Evolutionary conservation across 2,888 invertebrate species (phyloP), one percentile per base, ranked within the genome.

Genomic region (Rhogogaster chlorosoma): DNA sequence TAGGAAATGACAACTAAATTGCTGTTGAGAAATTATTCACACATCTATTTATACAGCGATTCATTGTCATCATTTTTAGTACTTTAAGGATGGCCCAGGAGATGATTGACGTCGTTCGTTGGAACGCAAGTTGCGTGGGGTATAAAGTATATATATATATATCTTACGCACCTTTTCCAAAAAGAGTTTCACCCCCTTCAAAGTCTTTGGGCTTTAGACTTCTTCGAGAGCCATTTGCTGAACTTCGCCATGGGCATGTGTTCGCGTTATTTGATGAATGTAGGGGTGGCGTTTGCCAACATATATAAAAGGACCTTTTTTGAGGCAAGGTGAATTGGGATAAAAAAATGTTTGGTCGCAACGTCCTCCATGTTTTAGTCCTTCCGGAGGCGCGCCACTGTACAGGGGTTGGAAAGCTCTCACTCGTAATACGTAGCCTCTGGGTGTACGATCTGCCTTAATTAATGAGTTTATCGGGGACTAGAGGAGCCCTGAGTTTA

Each of bases 381-480:
- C 61, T 22, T 32, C 61, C 61, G 6, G n/a, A 61, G 61, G 80
- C 22, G 61, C 15, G 22, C 73, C 18, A 29, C 29, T 22, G 9
- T 61, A 22, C 38, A 49, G 57, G 38, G 80, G 42, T 10, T 67
- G 83, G 29, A 83, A 83, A 83, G 18, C 80, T 42, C 80, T 80
- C 38, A 71, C 53, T 73, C 84, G 84, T 36, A 61, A 84, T 84
- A 26, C 53, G 75, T 29, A 38, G 49, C 70, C 83, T 53, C 45
- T 45, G 45, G 64, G 83, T 67, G 67, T 67, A 89, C 88, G 88
- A 91, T 91, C 89, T 88, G 89, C 89, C 90, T 93, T 92, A 92
- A 93, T 92, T 93, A 93, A 92, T 93, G 92, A 93, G 91, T 92
- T 93, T 92, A 93, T 93, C 91, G 92, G 90, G 90, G 92, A 92